Conservation (phyloP, 2,113 vertebrate species). For the Cryptotis parvus region DNA sequence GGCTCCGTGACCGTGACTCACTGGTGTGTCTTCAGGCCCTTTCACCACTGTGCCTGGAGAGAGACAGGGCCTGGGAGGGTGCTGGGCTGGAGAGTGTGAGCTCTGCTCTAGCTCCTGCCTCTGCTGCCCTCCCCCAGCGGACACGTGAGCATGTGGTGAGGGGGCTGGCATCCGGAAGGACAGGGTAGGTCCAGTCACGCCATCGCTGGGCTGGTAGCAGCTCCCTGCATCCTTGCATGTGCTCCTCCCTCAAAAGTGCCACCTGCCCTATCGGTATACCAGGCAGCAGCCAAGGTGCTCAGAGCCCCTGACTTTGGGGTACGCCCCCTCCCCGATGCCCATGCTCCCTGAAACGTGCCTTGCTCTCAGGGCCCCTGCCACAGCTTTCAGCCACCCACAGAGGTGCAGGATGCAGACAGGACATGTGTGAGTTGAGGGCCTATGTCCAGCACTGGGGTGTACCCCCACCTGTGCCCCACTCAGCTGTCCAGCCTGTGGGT, state of each 20-base stretch:
- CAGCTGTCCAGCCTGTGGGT: too few relatives aligned
- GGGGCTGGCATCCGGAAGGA: not conserved
- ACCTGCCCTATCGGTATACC: not conserved
- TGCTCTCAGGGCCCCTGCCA: too few relatives aligned
- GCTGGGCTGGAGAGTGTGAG: not conserved
- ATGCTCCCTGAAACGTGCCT: too few relatives aligned
- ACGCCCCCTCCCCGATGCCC: too few relatives aligned
- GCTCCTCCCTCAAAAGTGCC: not conserved
- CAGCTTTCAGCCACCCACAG: too few relatives aligned
- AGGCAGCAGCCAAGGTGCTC: not conserved
- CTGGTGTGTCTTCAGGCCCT: not conserved
- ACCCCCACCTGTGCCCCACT: too few relatives aligned
- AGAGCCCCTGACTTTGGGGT: too few relatives aligned
- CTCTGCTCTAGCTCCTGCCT: not conserved
- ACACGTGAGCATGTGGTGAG: not conserved
- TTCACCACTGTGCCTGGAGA: not conserved
- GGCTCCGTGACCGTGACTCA: not conserved
- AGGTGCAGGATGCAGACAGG: too few relatives aligned
- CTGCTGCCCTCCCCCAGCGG: not conserved
- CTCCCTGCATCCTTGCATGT: not conserved
- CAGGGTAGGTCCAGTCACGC: not conserved
- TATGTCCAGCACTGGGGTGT: too few relatives aligned
- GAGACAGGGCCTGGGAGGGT: accelerated
- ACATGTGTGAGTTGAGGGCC: too few relatives aligned
- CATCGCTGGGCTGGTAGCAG: not conserved